Percentiles rank a stretch among this genome's conserved stretches.
Evolutionary conservation across 2,113 vertebrate species (phyloP).

Genomic region (Callipepla californica): DNA sequence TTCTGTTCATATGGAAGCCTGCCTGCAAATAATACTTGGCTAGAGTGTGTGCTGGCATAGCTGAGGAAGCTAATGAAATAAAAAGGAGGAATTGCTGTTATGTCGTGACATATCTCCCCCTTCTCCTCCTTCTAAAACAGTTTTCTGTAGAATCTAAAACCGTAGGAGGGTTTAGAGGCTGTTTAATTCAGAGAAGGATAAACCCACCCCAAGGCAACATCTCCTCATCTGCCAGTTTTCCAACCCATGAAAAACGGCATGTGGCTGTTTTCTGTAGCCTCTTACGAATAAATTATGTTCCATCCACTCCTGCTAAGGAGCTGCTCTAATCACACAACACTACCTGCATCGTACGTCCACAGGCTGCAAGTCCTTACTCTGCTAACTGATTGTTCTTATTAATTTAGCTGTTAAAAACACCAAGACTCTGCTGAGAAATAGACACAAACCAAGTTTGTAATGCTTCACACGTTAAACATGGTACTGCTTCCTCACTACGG

Average conservation of each 20-base stretch:
- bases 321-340: background rate
- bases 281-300: background rate
- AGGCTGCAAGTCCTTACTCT: background rate
- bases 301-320: background rate
- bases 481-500: background rate
- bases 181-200: background rate
- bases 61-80: background rate
- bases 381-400: background rate
- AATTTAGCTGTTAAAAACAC: background rate
- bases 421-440: background rate
- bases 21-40: constrained; percentile 4
- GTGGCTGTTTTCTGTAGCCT: background rate
- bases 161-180: too few relatives aligned
- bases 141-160: constrained; percentile 1
- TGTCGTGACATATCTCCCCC: background rate
- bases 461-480: background rate
- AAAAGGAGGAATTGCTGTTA: background rate
- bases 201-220: background rate
- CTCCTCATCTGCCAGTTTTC: background rate
- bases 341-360: background rate
- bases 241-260: background rate
- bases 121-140: background rate
- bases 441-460: background rate
- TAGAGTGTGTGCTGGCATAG: background rate
- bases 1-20: constrained; percentile 24